These are phyloP conservation scores for cattle (Bos taurus) DNA, from an alignment of 2,113 vertebrate genomes.

Conservation along the genomic window DNA sequence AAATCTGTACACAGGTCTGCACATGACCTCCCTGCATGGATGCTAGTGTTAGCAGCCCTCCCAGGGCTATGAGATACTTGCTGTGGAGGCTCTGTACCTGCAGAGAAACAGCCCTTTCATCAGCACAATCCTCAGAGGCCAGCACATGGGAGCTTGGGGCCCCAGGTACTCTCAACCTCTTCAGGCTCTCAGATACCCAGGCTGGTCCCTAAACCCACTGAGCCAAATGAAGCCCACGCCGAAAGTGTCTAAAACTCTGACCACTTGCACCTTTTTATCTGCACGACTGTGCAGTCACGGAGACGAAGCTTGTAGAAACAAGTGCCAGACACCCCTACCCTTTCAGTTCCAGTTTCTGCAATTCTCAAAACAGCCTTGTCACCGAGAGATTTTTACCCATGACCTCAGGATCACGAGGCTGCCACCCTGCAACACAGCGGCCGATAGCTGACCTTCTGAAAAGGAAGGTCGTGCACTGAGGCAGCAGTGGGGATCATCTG, in stretches of 20 bases:
- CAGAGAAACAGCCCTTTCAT: background rate
- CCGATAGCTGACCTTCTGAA: background rate
- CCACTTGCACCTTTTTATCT: background rate
- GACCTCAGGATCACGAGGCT: background rate
- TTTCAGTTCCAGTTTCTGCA: background rate
- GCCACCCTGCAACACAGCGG: background rate
- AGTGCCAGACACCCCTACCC: background rate
- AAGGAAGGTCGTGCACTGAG: too few relatives aligned
- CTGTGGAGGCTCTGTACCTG: background rate
- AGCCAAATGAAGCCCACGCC: background rate
- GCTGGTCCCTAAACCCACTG: background rate
- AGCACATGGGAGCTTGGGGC: background rate
- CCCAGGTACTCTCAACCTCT: accelerated
- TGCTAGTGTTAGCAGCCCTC: background rate
- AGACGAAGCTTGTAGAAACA: background rate
- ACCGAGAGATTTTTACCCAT: background rate
- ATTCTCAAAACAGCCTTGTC: background rate
- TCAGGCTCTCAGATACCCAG: background rate
- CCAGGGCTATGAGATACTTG: background rate
- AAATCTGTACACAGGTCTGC: background rate
- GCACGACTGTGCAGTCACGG: accelerated
- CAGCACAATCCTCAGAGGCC: background rate
- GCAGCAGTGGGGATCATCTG: accelerated
- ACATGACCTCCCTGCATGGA: background rate
- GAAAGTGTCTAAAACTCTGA: background rate